These are phyloP conservation scores for Latheticus oryzae DNA, from an alignment of 2,888 invertebrate genomes.

Conservation along the genomic window DNA sequence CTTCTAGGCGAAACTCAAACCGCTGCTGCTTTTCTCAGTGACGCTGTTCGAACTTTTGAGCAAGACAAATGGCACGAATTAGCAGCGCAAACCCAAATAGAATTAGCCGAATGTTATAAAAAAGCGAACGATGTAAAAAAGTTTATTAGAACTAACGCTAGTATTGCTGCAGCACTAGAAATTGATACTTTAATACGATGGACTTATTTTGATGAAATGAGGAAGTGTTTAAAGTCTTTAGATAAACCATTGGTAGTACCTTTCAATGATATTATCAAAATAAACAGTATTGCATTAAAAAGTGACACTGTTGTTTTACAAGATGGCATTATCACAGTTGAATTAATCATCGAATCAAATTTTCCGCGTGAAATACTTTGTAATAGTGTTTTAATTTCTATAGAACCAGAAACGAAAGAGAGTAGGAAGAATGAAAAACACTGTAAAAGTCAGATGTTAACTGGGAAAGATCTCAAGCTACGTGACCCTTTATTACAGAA, in stretches of 20 bases:
- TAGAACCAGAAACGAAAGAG: constrained; percentile 57
- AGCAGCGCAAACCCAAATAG: constrained; percentile 84
- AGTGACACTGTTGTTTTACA: constrained; percentile 68
- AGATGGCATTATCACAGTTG: constrained; percentile 70
- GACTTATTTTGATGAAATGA: constrained; percentile 85
- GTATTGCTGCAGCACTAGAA: constrained; percentile 81
- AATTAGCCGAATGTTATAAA: constrained; percentile 86
- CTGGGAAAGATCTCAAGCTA: constrained; percentile 71
- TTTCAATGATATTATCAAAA: constrained; percentile 66
- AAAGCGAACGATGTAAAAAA: constrained; percentile 82
- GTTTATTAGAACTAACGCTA: constrained; percentile 73
- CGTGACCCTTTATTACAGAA: constrained; percentile 71
- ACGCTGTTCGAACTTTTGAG: constrained; percentile 86
- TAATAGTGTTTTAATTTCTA: constrained; percentile 72
- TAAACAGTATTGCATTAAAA: constrained; percentile 60
- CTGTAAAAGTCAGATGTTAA: constrained; percentile 66
- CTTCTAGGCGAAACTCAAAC: constrained; percentile 87
- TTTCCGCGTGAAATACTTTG: constrained; percentile 76
- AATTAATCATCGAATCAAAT: constrained; percentile 70
- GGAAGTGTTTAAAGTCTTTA: constrained; percentile 66
- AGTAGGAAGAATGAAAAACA: constrained; percentile 54
- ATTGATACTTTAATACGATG: constrained; percentile 74
- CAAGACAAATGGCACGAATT: constrained; percentile 89
- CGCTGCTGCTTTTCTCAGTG: constrained; percentile 88
- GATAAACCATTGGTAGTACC: constrained; percentile 61